Percentiles rank a stretch among this genome's conserved stretches.
phyloP scores from a whole-genome alignment of 2,113 vertebrate genomes.

The Miniopterus natalensis region DNA sequence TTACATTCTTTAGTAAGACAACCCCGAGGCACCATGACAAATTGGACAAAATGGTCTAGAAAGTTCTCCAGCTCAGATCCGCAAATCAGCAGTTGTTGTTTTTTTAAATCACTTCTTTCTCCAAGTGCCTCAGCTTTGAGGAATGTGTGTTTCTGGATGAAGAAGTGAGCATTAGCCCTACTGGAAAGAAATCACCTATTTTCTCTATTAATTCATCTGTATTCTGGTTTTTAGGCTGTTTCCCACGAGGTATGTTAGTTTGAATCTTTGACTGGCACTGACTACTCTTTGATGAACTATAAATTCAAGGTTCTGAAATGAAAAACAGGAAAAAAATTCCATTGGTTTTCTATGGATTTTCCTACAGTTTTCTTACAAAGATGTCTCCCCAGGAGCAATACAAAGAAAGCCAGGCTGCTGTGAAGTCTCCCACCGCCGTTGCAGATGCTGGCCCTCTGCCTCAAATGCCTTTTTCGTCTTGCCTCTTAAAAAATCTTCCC shows the following conservation, averaged over 20 bases:
- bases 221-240: not conserved
- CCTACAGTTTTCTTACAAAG: not conserved
- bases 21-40: not conserved
- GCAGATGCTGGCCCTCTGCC: not conserved
- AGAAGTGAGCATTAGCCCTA: not conserved
- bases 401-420: not conserved
- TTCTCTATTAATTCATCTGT: not conserved
- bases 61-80: not conserved
- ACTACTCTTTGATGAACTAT: not conserved
- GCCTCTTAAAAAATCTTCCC: not conserved
- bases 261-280: not conserved
- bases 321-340: not conserved
- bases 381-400: not conserved
- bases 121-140: not conserved
- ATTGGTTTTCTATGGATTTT: not conserved
- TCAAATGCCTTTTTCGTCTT: not conserved
- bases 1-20: not conserved
- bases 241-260: not conserved
- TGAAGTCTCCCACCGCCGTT: not conserved
- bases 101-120: not conserved
- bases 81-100: not conserved
- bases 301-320: conserved; percentile 67
- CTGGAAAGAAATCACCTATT: not conserved
- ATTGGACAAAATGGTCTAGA: not conserved
- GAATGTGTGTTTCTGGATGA: not conserved